Base-by-base conservation (phyloP, 2,113 vertebrate species). In the Indicator indicator region DNA sequence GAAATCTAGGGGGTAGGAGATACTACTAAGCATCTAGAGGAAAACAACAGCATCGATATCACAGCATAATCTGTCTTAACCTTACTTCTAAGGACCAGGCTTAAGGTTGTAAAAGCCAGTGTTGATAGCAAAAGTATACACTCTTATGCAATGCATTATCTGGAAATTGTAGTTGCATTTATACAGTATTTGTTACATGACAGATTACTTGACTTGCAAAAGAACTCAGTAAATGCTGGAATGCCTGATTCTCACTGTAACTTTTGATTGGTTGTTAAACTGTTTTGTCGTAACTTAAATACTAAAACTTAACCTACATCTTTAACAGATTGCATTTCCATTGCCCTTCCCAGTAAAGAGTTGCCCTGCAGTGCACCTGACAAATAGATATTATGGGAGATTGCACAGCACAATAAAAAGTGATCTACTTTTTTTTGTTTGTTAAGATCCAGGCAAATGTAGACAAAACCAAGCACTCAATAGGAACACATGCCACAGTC, bases 51-150 rank as follows among this genome's bases (percentile, higher is more conserved):
- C 78, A 84, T 32, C 62, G 62, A 16, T 88, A 89, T 42, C 33
- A 52, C 33, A 87, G 70, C 36, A 64, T 50, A 88, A 90, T 69
- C 72, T 89, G 89, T 42, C 56, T 71, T 91, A 94, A 86, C 79
- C 70, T 84, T 89, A 74, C 26, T 86, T 85, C 87, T 94, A 88
- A 89, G 46, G 46, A 76, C 30, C 10, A 2, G 33, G 24, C n/a
- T 94, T 92, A 75, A 55, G 56, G 58, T 54, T 76, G 26, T 58
- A 89, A 89, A 91, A 75, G 32, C 8, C 62, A 85, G 30, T 68
- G 93, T 72, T 46, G 52, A 69, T 42, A 81, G 68, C 4, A 89
- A 33, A 84, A 90, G 36, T 38, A 21, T 19, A 67, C 16, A 19
- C 27, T 52, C 62, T 87, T 83, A 40, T 11, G 63, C 64, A 94